phyloP scores from a whole-genome alignment of 2,113 vertebrate species.

The Taxidea taxus region DNA sequence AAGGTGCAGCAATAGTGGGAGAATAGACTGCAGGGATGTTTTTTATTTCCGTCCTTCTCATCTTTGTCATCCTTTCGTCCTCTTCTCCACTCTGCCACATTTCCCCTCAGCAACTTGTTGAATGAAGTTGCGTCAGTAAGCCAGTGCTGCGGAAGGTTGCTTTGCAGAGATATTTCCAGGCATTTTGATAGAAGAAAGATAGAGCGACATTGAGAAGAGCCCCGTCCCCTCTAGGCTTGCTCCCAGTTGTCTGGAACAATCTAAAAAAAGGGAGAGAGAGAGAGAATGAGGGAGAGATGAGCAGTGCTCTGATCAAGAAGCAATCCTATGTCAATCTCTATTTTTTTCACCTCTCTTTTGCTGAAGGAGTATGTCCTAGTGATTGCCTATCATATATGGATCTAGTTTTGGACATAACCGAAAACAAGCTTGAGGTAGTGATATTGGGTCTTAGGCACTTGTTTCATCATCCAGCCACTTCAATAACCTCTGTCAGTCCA shows the following conservation, averaged over 20 bases:
- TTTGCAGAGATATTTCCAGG: neutral
- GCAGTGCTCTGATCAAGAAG: neutral
- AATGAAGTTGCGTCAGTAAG: neutral
- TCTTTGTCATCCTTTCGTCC: neutral
- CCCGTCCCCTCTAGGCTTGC: rapidly evolving
- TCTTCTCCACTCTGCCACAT: neutral
- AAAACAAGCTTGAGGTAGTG: constrained; percentile 3
- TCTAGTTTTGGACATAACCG: neutral
- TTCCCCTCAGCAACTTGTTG: neutral
- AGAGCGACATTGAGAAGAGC: neutral
- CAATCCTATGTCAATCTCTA: neutral
- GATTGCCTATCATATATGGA: neutral
- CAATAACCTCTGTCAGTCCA: neutral
- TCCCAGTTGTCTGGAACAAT: neutral
- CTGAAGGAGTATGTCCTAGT: neutral
- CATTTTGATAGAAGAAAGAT: neutral
- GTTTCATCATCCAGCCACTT: neutral
- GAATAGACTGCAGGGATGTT: neutral
- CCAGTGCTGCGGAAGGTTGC: neutral
- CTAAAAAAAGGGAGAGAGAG: neutral
- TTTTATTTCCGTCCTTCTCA: neutral
- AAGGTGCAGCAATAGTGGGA: neutral
- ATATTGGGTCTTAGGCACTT: neutral
- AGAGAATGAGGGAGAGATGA: neutral
- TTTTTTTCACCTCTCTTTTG: neutral